Conservation (phyloP, 2,888 invertebrate genomes). For the Cerceris rybyensis region DNA sequence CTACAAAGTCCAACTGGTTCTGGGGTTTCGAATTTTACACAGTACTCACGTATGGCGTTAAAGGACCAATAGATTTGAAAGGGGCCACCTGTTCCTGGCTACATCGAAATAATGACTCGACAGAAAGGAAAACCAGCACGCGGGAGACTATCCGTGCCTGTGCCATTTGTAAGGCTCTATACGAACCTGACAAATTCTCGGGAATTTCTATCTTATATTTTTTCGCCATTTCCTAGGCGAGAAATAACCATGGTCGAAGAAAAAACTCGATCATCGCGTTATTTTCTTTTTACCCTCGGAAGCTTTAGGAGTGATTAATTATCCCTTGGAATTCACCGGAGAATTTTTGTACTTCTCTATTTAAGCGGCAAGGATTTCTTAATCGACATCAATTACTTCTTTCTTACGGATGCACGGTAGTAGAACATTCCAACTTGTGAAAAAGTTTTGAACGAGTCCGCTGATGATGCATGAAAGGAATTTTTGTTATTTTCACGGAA, state of each 20-base stretch:
- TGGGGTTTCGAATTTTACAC: not conserved
- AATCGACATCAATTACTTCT: not conserved
- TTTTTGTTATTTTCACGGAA: too few relatives aligned
- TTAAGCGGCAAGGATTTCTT: not conserved
- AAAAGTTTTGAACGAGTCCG: too few relatives aligned
- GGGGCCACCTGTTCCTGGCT: conserved; percentile 36
- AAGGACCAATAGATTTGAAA: conserved; percentile 37
- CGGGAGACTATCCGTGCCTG: not conserved
- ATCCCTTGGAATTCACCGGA: not conserved
- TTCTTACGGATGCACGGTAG: not conserved
- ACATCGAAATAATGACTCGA: conserved; percentile 21
- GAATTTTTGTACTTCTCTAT: not conserved
- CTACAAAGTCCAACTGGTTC: not conserved
- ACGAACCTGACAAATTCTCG: conserved; percentile 11
- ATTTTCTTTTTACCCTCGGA: not conserved
- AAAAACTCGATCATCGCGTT: conserved; percentile 1
- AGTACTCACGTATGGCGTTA: conserved; percentile 14
- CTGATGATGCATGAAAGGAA: too few relatives aligned
- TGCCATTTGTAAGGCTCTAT: conserved; percentile 9
- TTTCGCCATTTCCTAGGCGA: not conserved
- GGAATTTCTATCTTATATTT: not conserved
- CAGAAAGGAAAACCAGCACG: conserved; percentile 12
- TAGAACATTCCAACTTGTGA: too few relatives aligned
- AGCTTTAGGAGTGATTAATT: conserved; percentile 13
- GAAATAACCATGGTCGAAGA: not conserved